Evolutionary conservation across 2,888 invertebrate species (phyloP), one percentile per base, ranked within the genome.

Genomic region (Cephus pulcher): DNA sequence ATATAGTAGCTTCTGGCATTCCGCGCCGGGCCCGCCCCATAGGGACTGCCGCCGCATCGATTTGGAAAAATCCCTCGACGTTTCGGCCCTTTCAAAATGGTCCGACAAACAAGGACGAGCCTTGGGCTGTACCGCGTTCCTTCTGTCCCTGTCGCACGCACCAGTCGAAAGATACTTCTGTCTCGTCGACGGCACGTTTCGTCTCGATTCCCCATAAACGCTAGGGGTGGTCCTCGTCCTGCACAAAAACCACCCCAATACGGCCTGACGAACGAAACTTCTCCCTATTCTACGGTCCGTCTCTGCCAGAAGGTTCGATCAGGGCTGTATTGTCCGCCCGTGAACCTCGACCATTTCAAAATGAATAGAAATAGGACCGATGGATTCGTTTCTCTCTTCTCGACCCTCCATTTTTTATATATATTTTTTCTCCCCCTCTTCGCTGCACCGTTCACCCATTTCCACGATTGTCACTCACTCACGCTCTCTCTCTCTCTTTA

Each of bases 161-260:
- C 82, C 81, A 56, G 23, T 23, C 23, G 6, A 23, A 56, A 23
- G 56, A 56, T 56, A 56, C 81, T 80, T 84, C 84, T 82, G 81
- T 82, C 78, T 82, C 80, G 71, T 83, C 82, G 82, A 84, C 82
- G 82, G 80, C 82, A 81, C 83, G 80, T 84, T 83, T 83, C 84
- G 82, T 81, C 81, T 84, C 82, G 82, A 81, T 82, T 84, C 81
- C 81, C 81, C 82, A 81, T 84, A 82, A 80, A 83, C 78, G 85
- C 78, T 69, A 78, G 85, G 85, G 86, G 86, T 85, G 86, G 84
- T 82, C 82, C 81, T 80, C 80, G 83, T 79, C 80, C 81, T 82
- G 81, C 80, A 84, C 83, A 82, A 84, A 85, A 86, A 86, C 81
- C 85, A 83, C 83, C 85, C 84, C 84, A 77, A 79, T 84, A 56